Percentiles rank a stretch among this genome's conserved stretches.
phyloP scores from a whole-genome alignment of 2,888 invertebrate genomes.

The Chrysopilus asiliformis region DNA sequence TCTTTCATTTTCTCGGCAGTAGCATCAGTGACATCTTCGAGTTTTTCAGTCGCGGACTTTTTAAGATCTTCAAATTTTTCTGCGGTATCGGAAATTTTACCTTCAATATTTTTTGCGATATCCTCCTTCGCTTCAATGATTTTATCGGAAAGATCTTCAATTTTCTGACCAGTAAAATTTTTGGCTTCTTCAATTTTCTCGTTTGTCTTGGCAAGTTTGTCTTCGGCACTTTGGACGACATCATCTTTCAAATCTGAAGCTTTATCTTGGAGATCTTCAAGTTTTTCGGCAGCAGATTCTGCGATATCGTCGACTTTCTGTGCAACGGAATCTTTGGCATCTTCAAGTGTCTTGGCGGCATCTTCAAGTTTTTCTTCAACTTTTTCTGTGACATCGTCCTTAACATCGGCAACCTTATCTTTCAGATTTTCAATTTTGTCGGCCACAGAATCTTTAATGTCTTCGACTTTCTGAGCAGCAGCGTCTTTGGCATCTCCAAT shows the following conservation, averaged over 20 bases:
- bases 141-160: conserved; percentile 12
- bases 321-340: conserved; percentile 2
- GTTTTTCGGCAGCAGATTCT: conserved; percentile 3
- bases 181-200: conserved; percentile 1
- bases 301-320: conserved; percentile 2
- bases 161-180: conserved; percentile 3
- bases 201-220: no score
- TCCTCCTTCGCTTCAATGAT: conserved; percentile 11
- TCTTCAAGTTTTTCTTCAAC: conserved; percentile 5
- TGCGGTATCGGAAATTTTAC: no score
- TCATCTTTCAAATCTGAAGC: conserved; percentile 3
- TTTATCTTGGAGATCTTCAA: conserved; percentile 6
- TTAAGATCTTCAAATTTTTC: no score
- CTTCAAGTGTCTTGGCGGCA: conserved; percentile 1
- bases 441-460: no score
- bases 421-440: conserved; percentile 13
- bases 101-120: conserved; percentile 13
- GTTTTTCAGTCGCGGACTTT: no score
- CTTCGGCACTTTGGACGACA: conserved; percentile 9
- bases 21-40: no score
- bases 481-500: conserved; percentile 10
- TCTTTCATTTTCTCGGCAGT: no score
- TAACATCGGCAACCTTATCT: conserved; percentile 3
- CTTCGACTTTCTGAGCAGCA: conserved; percentile 13
- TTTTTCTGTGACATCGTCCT: conserved; percentile 8